Evolutionary conservation across 2,797 vertebrate genomes (phyloP).

Genomic region (Loriculus beryllinus): DNA sequence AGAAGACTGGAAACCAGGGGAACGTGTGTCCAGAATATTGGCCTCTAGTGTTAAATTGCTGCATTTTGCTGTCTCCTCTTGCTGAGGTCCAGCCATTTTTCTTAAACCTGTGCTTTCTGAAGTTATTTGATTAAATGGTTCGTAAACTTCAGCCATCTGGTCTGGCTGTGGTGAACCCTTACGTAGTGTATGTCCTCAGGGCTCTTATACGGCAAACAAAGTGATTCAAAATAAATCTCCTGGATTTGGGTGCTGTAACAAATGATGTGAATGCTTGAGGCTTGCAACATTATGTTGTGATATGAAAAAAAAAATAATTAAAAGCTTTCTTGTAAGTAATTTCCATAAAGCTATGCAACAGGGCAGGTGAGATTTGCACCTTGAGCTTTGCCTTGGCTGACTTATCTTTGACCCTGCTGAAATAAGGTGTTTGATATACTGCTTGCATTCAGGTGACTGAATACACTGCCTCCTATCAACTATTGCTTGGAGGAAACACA

Average conservation of each 20-base stretch:
- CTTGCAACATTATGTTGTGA: not conserved
- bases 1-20: not conserved
- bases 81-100: not conserved
- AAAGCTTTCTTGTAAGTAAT: not conserved
- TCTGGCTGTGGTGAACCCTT: not conserved
- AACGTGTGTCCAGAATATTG: not conserved
- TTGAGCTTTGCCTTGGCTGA: not conserved
- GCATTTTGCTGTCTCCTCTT: not conserved
- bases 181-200: not conserved
- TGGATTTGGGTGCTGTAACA: not conserved
- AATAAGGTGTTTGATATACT: not conserved
- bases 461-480: not conserved
- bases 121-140: not conserved
- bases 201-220: not conserved
- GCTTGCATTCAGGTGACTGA: not conserved
- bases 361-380: not conserved
- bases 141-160: not conserved
- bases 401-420: not conserved
- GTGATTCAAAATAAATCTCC: not conserved
- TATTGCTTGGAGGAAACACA: not conserved
- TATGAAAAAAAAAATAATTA: not conserved
- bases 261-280: not conserved
- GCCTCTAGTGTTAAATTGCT: not conserved
- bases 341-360: not conserved
- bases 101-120: not conserved